These are phyloP conservation scores for Vanessa cardui DNA, from an alignment of 2,888 invertebrate genomes.

Conservation along the genomic window DNA sequence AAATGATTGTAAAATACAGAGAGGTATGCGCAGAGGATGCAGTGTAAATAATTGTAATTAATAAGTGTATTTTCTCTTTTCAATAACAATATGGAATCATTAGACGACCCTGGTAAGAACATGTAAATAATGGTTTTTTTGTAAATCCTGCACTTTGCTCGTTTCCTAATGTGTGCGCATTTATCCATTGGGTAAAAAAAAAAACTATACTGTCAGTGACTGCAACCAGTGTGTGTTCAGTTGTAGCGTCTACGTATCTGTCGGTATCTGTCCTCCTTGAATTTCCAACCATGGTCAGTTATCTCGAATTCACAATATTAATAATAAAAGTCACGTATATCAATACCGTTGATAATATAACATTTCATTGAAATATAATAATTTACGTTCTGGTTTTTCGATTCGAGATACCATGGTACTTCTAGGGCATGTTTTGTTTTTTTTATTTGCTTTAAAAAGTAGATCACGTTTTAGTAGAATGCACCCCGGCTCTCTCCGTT, in stretches of 20 bases:
- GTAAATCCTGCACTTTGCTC: conserved; percentile 41
- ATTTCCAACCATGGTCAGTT: conserved; percentile 40
- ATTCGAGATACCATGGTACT: conserved; percentile 56
- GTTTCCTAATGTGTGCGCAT: conserved; percentile 38
- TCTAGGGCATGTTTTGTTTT: conserved; percentile 55
- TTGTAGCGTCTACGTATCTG: conserved; percentile 32
- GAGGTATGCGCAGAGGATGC: conserved; percentile 18
- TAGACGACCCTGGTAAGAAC: conserved; percentile 80
- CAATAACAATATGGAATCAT: conserved; percentile 75
- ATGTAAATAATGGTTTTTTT: conserved; percentile 40
- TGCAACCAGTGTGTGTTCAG: conserved; percentile 27
- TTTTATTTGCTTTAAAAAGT: conserved; percentile 65
- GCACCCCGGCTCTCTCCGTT: conserved; percentile 53
- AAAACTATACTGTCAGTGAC: conserved; percentile 15
- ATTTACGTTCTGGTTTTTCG: conserved; percentile 7
- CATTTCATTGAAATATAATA: neutral
- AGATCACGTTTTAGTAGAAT: conserved; percentile 50
- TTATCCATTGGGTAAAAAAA: conserved; percentile 24
- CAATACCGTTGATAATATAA: too few species aligned
- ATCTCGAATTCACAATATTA: conserved; percentile 35
- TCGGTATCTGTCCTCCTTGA: conserved; percentile 31
- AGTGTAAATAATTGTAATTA: conserved; percentile 48
- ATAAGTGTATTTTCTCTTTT: conserved; percentile 71
- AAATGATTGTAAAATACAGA: neutral
- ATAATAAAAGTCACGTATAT: too few species aligned